A percentile compares a stretch with the other conserved stretches of the same genome.
Evolutionary conservation across 2,797 vertebrate species (phyloP).

Genomic region (Neoniphon sammara): DNA sequence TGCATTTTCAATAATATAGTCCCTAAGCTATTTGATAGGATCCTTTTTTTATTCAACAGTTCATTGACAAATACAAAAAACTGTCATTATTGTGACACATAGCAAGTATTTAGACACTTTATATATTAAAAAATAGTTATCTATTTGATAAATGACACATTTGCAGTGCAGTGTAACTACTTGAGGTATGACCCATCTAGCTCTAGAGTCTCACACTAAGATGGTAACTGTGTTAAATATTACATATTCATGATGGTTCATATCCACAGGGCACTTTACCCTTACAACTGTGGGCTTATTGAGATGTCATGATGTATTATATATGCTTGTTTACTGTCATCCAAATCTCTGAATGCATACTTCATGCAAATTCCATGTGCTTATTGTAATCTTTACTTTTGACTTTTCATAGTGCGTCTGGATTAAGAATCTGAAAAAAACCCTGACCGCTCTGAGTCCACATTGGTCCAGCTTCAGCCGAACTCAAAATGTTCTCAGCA

Average conservation of each 20-base stretch:
- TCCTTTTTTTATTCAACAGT: not conserved
- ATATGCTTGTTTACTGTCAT: not conserved
- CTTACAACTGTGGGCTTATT: not conserved
- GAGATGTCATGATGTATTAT: not conserved
- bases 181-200: not conserved
- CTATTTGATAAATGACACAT: not conserved
- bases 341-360: conserved; percentile 3
- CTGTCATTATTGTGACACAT: not conserved
- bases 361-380: not conserved
- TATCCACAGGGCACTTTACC: not conserved
- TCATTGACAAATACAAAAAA: conserved; percentile 7
- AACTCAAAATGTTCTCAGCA: too few species aligned
- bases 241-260: not conserved
- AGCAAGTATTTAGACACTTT: too few species aligned
- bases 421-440: not conserved
- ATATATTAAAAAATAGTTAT: not conserved
- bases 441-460: not conserved
- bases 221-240: not conserved
- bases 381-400: not conserved
- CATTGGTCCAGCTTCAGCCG: not conserved
- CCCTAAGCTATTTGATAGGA: not conserved
- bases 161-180: not conserved
- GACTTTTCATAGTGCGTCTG: not conserved
- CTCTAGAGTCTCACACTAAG: not conserved
- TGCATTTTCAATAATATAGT: not conserved